Evolutionary conservation across 64 coral and sea anemone species (phyloP).

Genomic region (Montipora efflorescens): DNA sequence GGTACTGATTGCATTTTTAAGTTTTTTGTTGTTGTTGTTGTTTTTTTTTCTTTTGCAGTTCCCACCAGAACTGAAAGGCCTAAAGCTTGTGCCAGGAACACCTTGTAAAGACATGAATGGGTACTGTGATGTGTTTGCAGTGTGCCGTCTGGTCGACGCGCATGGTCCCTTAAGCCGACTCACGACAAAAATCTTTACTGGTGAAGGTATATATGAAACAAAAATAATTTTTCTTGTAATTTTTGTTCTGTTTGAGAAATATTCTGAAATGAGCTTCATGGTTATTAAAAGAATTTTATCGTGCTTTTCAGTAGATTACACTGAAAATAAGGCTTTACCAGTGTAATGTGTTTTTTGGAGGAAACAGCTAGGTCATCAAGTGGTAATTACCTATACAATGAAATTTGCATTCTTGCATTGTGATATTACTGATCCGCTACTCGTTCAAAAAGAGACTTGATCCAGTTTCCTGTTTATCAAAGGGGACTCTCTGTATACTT

Average conservation of each 20-base stretch:
- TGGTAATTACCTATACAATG: too few relatives aligned
- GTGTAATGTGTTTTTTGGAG: too few relatives aligned
- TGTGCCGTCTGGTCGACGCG: conserved; percentile 60
- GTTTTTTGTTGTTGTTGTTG: neutral
- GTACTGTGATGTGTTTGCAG: conserved; percentile 74
- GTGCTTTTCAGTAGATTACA: too few relatives aligned
- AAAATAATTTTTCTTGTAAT: neutral
- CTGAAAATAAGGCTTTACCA: too few relatives aligned
- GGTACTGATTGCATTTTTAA: too few relatives aligned
- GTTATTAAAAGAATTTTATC: too few relatives aligned
- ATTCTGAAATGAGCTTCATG: neutral
- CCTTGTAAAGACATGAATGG: conserved; percentile 70
- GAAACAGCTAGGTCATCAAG: too few relatives aligned
- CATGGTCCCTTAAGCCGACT: conserved; percentile 61
- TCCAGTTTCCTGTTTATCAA: too few relatives aligned
- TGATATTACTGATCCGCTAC: neutral
- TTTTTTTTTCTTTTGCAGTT: neutral
- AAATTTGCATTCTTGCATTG: neutral
- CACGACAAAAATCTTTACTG: conserved; percentile 49
- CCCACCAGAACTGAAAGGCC: neutral
- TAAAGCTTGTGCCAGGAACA: conserved; percentile 54
- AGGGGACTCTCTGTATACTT: too few relatives aligned
- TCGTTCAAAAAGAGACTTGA: too few relatives aligned
- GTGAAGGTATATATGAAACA: conserved; percentile 35
- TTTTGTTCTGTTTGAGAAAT: neutral